Evolutionary conservation across 2,888 invertebrate genomes (phyloP).

Genomic region (Polyommatus icarus): DNA sequence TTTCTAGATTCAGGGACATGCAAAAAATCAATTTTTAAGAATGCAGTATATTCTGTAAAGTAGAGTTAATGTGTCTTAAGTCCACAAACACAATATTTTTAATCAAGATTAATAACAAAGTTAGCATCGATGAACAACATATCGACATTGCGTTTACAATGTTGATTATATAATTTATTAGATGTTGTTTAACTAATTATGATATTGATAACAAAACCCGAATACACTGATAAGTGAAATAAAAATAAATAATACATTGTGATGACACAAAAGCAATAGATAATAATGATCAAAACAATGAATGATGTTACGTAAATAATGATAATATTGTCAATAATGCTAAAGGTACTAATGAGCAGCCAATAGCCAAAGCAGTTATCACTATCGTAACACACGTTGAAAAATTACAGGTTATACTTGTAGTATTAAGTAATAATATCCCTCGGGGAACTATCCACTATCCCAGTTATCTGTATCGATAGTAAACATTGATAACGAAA

Average conservation of each 20-base stretch:
- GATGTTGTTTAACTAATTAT: neutral
- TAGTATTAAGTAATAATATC: slow-evolving; percentile 35
- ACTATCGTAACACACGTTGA: slow-evolving; percentile 24
- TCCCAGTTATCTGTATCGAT: slow-evolving; percentile 61
- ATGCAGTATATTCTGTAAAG: neutral
- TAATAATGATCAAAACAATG: neutral
- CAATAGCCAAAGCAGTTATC: slow-evolving; percentile 27
- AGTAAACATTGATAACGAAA: slow-evolving; percentile 51
- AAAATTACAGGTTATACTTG: slow-evolving; percentile 32
- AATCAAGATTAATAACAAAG: slow-evolving; percentile 7
- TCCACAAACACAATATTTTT: neutral
- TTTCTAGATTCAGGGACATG: neutral
- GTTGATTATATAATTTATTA: neutral
- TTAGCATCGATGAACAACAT: neutral
- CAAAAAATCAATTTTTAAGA: neutral
- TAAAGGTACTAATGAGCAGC: slow-evolving; percentile 30
- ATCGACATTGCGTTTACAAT: neutral
- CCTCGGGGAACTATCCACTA: slow-evolving; percentile 53
- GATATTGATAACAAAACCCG: neutral
- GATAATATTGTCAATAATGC: slow-evolving; percentile 32
- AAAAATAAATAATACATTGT: neutral
- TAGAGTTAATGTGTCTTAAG: neutral
- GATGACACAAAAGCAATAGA: neutral
- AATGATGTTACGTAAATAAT: slow-evolving; percentile 26
- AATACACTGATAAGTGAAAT: neutral